Conservation (phyloP, 2,113 vertebrate genomes). For the Ceratotherium simum region DNA sequence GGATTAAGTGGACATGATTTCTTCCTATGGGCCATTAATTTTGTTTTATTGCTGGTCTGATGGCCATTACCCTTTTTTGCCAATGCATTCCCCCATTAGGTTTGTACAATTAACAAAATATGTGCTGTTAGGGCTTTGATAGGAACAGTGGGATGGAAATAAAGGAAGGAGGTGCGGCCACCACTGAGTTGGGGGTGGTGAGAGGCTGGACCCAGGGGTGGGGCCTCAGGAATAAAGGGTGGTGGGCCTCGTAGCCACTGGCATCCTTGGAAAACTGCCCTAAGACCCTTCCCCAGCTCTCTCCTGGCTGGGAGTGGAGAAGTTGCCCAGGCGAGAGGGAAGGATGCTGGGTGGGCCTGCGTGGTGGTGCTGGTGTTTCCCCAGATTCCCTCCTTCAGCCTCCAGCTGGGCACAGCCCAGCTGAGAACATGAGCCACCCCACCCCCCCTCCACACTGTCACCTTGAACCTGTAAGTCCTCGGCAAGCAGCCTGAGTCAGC, state of each 20-base stretch:
- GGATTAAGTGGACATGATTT: slow-evolving; percentile 91
- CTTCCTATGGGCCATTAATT: slow-evolving; percentile 90
- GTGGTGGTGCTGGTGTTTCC: background rate
- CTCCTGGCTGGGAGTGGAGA: background rate
- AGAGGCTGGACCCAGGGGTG: background rate
- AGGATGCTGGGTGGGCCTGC: background rate
- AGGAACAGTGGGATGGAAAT: slow-evolving; percentile 81
- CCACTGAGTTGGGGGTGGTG: slow-evolving; percentile 41
- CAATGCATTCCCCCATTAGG: slow-evolving; percentile 89
- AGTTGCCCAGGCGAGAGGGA: background rate
- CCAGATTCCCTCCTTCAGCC: background rate
- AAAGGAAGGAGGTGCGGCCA: slow-evolving; percentile 44
- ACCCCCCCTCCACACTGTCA: background rate
- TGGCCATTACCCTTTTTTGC: slow-evolving; percentile 88
- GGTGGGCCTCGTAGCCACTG: background rate
- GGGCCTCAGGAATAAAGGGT: background rate
- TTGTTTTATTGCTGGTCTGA: slow-evolving; percentile 90
- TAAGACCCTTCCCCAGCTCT: background rate
- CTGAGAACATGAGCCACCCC: background rate
- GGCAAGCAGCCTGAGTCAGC: background rate
- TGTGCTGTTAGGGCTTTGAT: slow-evolving; percentile 77
- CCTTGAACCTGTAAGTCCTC: background rate
- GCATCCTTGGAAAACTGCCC: slow-evolving; percentile 15
- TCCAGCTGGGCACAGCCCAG: background rate
- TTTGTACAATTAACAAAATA: slow-evolving; percentile 88